phyloP scores from a whole-genome alignment of 2,797 vertebrate genomes.

The Molothrus aeneus region DNA sequence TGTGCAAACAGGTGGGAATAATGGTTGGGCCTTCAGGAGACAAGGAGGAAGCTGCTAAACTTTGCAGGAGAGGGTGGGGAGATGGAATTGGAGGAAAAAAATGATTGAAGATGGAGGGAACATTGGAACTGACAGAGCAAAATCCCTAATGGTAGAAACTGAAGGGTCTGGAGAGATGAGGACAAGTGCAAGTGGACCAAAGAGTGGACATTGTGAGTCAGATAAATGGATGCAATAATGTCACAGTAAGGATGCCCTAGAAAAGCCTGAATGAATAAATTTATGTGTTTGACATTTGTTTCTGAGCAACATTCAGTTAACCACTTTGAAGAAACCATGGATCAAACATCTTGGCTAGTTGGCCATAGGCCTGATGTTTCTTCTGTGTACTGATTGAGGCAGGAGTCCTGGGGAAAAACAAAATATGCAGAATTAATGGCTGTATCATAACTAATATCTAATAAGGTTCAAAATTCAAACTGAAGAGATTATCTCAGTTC shows the following conservation, averaged over 20 bases:
- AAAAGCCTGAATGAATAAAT: background rate
- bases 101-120: background rate
- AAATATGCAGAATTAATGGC: background rate
- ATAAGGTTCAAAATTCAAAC: background rate
- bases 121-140: background rate
- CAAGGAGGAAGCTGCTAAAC: background rate
- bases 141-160: background rate
- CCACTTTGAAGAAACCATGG: background rate
- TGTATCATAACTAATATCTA: background rate
- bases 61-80: background rate
- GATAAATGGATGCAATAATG: background rate
- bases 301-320: background rate
- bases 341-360: background rate
- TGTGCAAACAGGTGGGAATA: background rate
- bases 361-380: background rate
- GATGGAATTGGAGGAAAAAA: background rate
- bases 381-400: background rate
- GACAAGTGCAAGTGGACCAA: background rate
- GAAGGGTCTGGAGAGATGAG: background rate
- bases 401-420: background rate
- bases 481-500: background rate
- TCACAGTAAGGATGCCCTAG: background rate
- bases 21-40: background rate
- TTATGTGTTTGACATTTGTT: background rate
- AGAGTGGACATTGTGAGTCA: background rate